Conservation (phyloP, 2,888 invertebrate species). For the Amblyteles armatorius region DNA sequence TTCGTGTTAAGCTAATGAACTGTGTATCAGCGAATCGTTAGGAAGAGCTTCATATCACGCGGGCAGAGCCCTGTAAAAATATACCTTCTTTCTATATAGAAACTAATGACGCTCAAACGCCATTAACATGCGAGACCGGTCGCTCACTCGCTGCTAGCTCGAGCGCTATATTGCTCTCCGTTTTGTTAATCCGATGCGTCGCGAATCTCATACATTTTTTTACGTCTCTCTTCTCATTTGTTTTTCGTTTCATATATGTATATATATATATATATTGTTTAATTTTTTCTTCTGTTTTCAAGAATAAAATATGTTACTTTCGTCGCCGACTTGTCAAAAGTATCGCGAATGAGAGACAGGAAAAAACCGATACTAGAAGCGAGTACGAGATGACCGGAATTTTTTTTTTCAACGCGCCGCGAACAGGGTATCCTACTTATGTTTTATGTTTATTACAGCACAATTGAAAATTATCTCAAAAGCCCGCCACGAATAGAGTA, state of each 20-base stretch:
- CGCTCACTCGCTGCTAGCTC: constrained; percentile 46
- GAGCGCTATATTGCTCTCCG: constrained; percentile 22
- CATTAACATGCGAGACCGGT: constrained; percentile 49
- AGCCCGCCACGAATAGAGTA: constrained; percentile 79
- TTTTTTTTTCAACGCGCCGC: constrained; percentile 40
- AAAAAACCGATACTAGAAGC: constrained; percentile 42
- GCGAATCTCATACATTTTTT: background rate
- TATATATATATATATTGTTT: constrained; percentile 1
- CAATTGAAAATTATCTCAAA: constrained; percentile 77
- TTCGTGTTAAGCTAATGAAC: constrained; percentile 76
- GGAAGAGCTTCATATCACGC: constrained; percentile 84
- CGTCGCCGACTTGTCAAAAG: constrained; percentile 41
- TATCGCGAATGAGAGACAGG: constrained; percentile 43
- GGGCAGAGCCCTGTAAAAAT: constrained; percentile 84
- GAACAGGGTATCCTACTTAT: constrained; percentile 53
- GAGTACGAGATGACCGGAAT: constrained; percentile 43
- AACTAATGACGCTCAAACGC: constrained; percentile 59
- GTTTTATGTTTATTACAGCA: constrained; percentile 71
- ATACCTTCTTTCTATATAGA: constrained; percentile 78
- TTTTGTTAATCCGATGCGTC: constrained; percentile 11
- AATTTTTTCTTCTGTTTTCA: constrained; percentile 38
- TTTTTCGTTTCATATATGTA: constrained; percentile 12
- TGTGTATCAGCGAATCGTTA: constrained; percentile 80
- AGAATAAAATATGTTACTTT: constrained; percentile 39
- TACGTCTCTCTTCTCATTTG: background rate